phyloP scores from a whole-genome alignment of 2,888 invertebrate genomes.

The Epirrhoe alternata region DNA sequence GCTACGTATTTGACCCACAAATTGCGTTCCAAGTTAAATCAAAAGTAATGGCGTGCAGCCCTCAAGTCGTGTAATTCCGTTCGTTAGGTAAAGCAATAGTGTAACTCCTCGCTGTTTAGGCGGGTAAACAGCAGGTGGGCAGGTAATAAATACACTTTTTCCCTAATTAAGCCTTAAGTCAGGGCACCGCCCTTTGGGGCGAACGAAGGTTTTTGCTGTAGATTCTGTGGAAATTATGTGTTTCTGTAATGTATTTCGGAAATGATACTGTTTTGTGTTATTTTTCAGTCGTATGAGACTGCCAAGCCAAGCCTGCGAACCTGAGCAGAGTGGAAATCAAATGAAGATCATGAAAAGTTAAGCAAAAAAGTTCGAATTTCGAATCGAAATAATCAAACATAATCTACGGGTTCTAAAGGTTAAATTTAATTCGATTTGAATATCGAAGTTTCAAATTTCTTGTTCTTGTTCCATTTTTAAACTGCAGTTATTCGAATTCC shows the following conservation, averaged over 20 bases:
- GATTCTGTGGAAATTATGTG: constrained; percentile 18
- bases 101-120: constrained; percentile 48
- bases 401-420: no score
- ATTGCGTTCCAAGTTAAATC: constrained; percentile 26
- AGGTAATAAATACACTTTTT: constrained; percentile 81
- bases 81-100: constrained; percentile 38
- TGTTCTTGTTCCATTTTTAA: background rate
- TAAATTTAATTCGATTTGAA: no score
- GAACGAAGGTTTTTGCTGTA: constrained; percentile 24
- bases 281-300: no score
- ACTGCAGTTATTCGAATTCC: background rate
- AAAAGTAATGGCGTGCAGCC: constrained; percentile 33
- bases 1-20: constrained; percentile 25
- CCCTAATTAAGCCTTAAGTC: constrained; percentile 82
- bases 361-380: no score
- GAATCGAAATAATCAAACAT: no score
- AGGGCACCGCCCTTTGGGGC: constrained; percentile 46
- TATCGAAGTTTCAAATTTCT: no score
- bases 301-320: no score
- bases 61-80: constrained; percentile 28
- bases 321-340: no score
- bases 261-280: background rate
- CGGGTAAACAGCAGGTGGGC: constrained; percentile 66
- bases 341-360: no score
- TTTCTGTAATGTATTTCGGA: constrained; percentile 6